Evolutionary conservation across 1,140 invertebrate species (phyloP), one percentile per base, ranked within the genome.

Genomic region (Drosophila funebris): DNA sequence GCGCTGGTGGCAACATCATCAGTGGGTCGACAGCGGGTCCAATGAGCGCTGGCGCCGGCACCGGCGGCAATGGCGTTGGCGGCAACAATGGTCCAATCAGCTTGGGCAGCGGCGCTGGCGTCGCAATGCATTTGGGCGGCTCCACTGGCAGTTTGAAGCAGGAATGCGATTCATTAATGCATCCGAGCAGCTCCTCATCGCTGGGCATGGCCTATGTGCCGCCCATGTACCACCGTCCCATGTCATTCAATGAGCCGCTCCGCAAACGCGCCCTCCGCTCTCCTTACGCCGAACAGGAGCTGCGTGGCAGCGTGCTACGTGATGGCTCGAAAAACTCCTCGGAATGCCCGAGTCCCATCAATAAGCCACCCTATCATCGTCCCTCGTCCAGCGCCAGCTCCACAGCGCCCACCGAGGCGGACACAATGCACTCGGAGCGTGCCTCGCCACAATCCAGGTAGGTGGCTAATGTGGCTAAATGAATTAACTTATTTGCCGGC

Each of bases 211-310:
- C 79, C 43, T 91, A 91, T 50, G 74, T 91, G 44, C 90, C 91
- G 44, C 88, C 85, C 52, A 92, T 92, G 54, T 92, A 91, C 74
- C 72, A 91, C 69, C 73, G 90, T 50, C 91, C 87, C 41, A 84
- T 91, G 13, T 73, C 87, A 11, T 91, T 78, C 57, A 87, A 87
- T n/a, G 91, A 92, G 54, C 90, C 91, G 24, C 92, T 93, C 46
- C 93, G 93, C 63, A 92, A 93, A 80, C 92, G 93, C 3, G 91
- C 92, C 29, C 92, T 93, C 24, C 93, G 93, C 36, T 94, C 93
- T 67, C 93, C 93, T 3, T 92, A 90, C 56, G 80, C 90, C 54
- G 90, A 91, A 50, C 91, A 91, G 60, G 91, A 92, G 69, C 72
- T 88, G 41, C 92, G 92, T 7, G 92, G 92, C 7, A 92, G 92